Evolutionary conservation across 1,140 invertebrate genomes (phyloP), one percentile per base, ranked within the genome.

Genomic region (Oryctes rhinoceros): DNA sequence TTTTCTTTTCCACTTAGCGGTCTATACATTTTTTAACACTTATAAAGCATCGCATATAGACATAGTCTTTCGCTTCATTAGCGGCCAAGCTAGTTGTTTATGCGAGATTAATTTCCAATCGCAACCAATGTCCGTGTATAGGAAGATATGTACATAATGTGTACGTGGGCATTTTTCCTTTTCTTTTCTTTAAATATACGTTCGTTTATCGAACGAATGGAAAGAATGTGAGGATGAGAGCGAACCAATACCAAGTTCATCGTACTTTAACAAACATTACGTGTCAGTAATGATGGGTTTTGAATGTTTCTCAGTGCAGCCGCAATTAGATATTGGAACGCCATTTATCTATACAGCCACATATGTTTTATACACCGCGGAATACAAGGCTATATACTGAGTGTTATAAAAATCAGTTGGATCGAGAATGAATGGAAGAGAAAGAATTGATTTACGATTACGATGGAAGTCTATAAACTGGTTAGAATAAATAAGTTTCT

Each of bases 251-350:
- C 65, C 20, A 71, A 37, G 65, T 71, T 71, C 65, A 71, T 71
- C 65, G 65, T 37, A 71, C 65, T 71, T 37, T 37, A 71, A 71
- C 65, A 71, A 37, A 71, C 65, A 71, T 71, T 71, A 71, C 65
- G 65, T 71, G 65, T 71, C 65, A 37, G 65, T 71, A 71, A 71
- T 71, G 65, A 71, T 35, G 65, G 65, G 65, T 71, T 37, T 71
- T 37, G 65, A 71, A 71, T 71, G 24, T 71, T 71, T 71, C 65
- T 71, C 65, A 37, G 65, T 71, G 65, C 65, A 30, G 35, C 13
- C 65, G 65, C 65, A 71, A 71, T 71, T 71, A 71, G 24, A 71
- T 71, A 71, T 71, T 35, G 65, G 65, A 59, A 59, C 53, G 53
- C 18, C n/a, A 59, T 39, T 39, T 39, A 39, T 39, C 39, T 39